Percentiles rank a stretch among this genome's conserved stretches.
Conservation (phyloP, 2,113 vertebrate species). For the Paramormyrops kingsleyae region DNA sequence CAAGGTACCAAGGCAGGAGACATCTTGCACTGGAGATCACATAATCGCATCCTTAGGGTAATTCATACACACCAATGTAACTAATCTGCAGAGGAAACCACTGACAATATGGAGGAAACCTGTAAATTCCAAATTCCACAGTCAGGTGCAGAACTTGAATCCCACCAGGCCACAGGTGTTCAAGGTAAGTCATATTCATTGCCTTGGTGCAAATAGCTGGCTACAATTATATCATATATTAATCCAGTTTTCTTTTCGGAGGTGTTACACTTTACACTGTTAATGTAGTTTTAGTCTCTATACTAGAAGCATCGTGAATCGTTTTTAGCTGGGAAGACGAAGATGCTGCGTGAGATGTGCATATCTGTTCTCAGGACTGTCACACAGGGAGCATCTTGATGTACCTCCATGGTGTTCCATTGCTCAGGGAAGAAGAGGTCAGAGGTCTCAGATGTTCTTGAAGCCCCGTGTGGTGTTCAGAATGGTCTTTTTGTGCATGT, state of each 20-base stretch:
- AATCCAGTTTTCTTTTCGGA: neutral
- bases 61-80: neutral
- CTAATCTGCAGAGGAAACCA: neutral
- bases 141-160: neutral
- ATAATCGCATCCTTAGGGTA: neutral
- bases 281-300: neutral
- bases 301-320: neutral
- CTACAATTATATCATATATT: neutral
- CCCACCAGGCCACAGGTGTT: neutral
- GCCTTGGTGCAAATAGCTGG: neutral
- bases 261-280: neutral
- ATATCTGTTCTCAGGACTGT: neutral
- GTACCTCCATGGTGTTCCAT: neutral
- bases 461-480: neutral
- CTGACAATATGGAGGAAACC: neutral
- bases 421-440: neutral
- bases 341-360: neutral
- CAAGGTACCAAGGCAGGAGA: neutral
- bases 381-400: neutral
- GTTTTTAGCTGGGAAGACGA: neutral
- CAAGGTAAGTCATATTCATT: neutral
- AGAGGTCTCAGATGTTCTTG: neutral
- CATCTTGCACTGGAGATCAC: neutral
- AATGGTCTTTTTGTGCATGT: neutral
- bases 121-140: neutral